Percentiles rank a stretch among this genome's conserved stretches.
Evolutionary conservation across 2,113 vertebrate genomes (phyloP).

Genomic region (Bubalus kerabau): DNA sequence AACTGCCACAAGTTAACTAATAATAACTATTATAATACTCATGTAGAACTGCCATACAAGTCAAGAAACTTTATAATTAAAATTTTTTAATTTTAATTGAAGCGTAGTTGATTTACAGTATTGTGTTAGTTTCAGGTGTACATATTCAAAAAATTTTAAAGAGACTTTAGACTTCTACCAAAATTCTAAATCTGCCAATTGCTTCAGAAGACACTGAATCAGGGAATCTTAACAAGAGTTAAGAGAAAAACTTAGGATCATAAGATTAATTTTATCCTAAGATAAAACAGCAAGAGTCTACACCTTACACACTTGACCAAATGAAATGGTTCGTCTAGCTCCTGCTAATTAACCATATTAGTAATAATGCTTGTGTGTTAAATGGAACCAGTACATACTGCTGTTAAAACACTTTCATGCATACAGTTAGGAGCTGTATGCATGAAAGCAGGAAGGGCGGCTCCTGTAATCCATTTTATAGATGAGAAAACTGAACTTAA

Average conservation of each 20-base stretch:
- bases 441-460: neutral
- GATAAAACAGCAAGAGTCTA: conserved; percentile 6
- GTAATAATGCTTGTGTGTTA: neutral
- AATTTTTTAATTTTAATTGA: neutral
- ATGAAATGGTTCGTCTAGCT: neutral
- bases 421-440: neutral
- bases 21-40: neutral
- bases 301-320: neutral
- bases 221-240: neutral
- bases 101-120: neutral
- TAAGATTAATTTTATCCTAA: neutral
- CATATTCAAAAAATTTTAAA: neutral
- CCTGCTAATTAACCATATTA: neutral
- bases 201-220: neutral
- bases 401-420: neutral
- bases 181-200: neutral
- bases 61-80: neutral
- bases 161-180: neutral
- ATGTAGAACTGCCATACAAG: neutral
- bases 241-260: neutral
- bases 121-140: neutral
- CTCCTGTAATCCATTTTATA: neutral
- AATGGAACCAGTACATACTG: neutral
- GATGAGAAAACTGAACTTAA: conserved; percentile 29
- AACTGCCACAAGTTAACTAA: neutral